Percentiles rank a stretch among this genome's conserved stretches.
phyloP scores from a whole-genome alignment of 2,797 vertebrate species.

The Falco novaeseelandiae region DNA sequence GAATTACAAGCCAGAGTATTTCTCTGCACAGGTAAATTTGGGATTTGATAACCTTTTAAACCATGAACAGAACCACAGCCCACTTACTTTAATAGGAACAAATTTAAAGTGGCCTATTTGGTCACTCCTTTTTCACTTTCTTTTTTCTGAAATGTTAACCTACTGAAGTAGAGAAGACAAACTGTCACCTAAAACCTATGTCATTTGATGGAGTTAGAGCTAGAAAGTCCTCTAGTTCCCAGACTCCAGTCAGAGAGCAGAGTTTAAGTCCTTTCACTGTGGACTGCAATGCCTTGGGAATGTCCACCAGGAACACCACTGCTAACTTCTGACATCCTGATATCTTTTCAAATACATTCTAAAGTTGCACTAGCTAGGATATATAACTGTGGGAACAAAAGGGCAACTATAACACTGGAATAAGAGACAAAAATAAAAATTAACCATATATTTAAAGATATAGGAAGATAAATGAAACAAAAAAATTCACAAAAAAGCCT shows the following conservation, averaged over 20 bases:
- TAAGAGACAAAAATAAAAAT: neutral
- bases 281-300: neutral
- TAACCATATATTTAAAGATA: neutral
- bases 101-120: neutral
- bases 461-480: neutral
- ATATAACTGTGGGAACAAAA: neutral
- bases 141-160: neutral
- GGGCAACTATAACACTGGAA: neutral
- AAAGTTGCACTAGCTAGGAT: neutral
- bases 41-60: neutral
- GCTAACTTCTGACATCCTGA: neutral
- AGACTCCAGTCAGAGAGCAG: neutral
- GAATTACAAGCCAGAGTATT: neutral
- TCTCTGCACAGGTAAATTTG: neutral
- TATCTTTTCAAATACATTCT: neutral
- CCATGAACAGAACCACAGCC: neutral
- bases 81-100: neutral
- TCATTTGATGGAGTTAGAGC: neutral
- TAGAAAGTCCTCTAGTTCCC: neutral
- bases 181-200: neutral
- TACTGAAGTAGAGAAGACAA: neutral
- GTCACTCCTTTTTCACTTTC: neutral
- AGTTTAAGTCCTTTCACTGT: neutral
- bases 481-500: neutral
- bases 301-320: neutral